A percentile compares a stretch with the other conserved stretches of the same genome.
Conservation (phyloP, 2,797 vertebrate species). For the Vultur gryphus region DNA sequence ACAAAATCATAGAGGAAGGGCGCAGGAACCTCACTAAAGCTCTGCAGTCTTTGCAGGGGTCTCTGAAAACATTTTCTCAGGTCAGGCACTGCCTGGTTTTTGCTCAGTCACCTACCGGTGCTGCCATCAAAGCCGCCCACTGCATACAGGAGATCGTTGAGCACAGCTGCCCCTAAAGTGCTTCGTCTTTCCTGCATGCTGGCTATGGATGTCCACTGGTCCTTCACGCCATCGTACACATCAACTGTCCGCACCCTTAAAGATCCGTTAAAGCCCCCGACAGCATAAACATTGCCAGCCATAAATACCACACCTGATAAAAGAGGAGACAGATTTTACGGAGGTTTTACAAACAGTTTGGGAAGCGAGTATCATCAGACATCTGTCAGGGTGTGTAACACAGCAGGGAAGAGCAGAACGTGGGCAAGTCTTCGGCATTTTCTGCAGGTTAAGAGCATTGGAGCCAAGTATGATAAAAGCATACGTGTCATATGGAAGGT, state of each 20-base stretch:
- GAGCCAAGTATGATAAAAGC: neutral
- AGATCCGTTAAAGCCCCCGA: constrained; percentile 94
- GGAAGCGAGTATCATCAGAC: accelerated
- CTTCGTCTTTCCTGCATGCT: constrained; percentile 97
- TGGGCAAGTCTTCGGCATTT: neutral
- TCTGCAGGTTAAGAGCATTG: neutral
- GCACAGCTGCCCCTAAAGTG: constrained; percentile 89
- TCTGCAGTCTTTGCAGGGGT: neutral
- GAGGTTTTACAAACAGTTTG: neutral
- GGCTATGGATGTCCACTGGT: constrained; percentile 89
- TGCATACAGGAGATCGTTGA: constrained; percentile 89
- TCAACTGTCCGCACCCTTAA: constrained; percentile 92
- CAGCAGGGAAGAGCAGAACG: neutral
- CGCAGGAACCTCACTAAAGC: neutral
- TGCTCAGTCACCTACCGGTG: constrained; percentile 80
- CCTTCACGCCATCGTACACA: constrained; percentile 85
- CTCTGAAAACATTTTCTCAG: neutral
- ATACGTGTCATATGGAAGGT: accelerated
- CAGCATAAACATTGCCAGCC: constrained; percentile 87
- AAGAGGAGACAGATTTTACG: neutral
- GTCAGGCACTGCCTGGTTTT: neutral
- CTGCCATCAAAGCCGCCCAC: constrained; percentile 96
- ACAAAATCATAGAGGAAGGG: neutral
- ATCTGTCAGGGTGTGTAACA: neutral
- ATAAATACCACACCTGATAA: constrained; percentile 90